Evolutionary conservation across 2,888 invertebrate species (phyloP), one percentile per base, ranked within the genome.

Genomic region (Heliconius cydno): DNA sequence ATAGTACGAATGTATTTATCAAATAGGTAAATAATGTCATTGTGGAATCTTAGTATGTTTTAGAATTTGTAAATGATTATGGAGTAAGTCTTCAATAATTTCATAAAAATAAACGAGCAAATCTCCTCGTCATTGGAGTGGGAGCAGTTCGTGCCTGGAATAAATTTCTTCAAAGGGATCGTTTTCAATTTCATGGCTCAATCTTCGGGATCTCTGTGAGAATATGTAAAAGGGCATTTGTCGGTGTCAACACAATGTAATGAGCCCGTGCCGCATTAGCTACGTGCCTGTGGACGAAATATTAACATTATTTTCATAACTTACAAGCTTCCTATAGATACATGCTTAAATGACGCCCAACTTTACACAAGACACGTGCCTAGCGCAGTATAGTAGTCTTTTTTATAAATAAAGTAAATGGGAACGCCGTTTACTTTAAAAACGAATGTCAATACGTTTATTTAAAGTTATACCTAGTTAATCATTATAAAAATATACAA

Each of bases 101-200:
- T 93, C 92, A 93, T 93, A 94, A 94, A 94, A 94, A 94, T 93
- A 93, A 94, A 93, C 92, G 93, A 92, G 93, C 92, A 94, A 94
- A 94, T 94, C 94, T 94, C 91, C 91, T 92, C 92, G 88, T 90
- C 90, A 89, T 88, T 90, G 89, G 90, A 92, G 93, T 92, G 91
- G 90, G 92, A 92, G 91, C 91, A 92, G 94, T 93, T 94, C 94
- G 94, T 94, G 94, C 94, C 86, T 90, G 88, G 94, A 94, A 94
- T 95, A 94, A 94, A 95, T 95, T 94, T 94, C 93, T 92, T 92
- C 92, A 92, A 92, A 93, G 94, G 92, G 94, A 92, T 94, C 94
- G 94, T 94, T 94, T 95, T 94, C 94, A 94, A 94, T 94, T 95
- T 93, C 94, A 94, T 93, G 94, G 94, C 94, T 95, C 93, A 93